These are phyloP conservation scores for Stigmatopora nigra DNA, from an alignment of 2,113 vertebrate species.

Conservation along the genomic window DNA sequence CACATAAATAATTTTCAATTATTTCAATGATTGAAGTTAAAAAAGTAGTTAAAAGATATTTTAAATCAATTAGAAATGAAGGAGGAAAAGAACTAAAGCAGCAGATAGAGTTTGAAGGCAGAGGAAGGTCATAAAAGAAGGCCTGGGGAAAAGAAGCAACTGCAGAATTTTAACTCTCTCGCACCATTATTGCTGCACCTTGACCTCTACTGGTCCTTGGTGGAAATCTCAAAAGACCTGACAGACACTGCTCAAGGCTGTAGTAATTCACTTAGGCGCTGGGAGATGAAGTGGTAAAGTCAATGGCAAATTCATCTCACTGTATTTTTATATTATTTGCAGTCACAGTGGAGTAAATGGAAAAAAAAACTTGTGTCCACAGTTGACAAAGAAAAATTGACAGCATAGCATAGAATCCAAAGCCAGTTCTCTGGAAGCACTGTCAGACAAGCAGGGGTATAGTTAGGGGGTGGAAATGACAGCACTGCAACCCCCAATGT, in stretches of 20 bases:
- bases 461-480: background rate
- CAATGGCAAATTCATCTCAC: slow-evolving; percentile 30
- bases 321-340: slow-evolving; percentile 46
- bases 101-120: background rate
- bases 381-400: slow-evolving; percentile 25
- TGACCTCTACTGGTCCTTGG: slow-evolving; percentile 46
- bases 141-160: slow-evolving; percentile 36
- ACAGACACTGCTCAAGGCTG: slow-evolving; percentile 39
- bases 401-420: slow-evolving; percentile 20
- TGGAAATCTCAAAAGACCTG: slow-evolving; percentile 52
- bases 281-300: slow-evolving; percentile 49
- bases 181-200: slow-evolving; percentile 44
- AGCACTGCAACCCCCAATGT: background rate
- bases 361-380: slow-evolving; percentile 31
- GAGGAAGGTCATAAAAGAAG: slow-evolving; percentile 10
- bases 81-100: background rate
- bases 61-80: background rate
- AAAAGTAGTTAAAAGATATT: background rate
- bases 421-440: slow-evolving; percentile 27
- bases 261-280: slow-evolving; percentile 45
- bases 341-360: slow-evolving; percentile 38
- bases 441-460: slow-evolving; percentile 21
- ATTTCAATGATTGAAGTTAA: background rate
- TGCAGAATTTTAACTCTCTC: slow-evolving; percentile 47
- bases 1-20: background rate